Conservation (phyloP, 2,797 vertebrate species). For the Malacoraja senta region DNA sequence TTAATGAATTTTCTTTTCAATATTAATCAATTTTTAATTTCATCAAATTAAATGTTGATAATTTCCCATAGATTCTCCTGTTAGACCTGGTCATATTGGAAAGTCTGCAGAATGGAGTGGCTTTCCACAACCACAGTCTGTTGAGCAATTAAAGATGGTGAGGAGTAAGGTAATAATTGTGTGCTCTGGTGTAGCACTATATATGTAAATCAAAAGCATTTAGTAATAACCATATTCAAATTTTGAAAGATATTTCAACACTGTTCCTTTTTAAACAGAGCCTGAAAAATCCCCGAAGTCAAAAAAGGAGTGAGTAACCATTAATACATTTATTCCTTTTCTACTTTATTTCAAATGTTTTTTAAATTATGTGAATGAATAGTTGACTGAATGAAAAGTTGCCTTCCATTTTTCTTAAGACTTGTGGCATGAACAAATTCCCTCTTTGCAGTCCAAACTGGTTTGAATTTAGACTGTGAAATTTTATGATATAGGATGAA, state of each 20-base stretch:
- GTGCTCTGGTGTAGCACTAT: constrained; percentile 42
- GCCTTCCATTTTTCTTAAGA: background rate
- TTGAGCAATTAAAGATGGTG: constrained; percentile 43
- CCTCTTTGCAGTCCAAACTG: background rate
- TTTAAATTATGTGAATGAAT: background rate
- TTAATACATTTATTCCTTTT: constrained; percentile 42
- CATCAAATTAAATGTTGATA: background rate
- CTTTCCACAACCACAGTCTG: constrained; percentile 18
- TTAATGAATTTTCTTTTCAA: background rate
- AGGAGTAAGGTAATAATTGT: constrained; percentile 30
- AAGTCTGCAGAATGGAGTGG: constrained; percentile 60
- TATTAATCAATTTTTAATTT: constrained; percentile 42
- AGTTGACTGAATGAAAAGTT: background rate
- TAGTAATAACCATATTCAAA: background rate
- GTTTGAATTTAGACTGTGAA: background rate
- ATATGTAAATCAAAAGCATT: background rate
- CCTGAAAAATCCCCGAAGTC: constrained; percentile 50
- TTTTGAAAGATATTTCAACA: constrained; percentile 37
- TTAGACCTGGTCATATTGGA: constrained; percentile 41
- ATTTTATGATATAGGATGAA: background rate
- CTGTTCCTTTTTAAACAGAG: constrained; percentile 49
- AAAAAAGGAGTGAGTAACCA: constrained; percentile 57
- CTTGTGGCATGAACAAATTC: background rate
- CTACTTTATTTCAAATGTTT: background rate
- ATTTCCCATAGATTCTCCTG: constrained; percentile 50